These are phyloP conservation scores for Cyprinodon diabolis DNA, from an alignment of 2,797 vertebrate species.

Conservation along the genomic window DNA sequence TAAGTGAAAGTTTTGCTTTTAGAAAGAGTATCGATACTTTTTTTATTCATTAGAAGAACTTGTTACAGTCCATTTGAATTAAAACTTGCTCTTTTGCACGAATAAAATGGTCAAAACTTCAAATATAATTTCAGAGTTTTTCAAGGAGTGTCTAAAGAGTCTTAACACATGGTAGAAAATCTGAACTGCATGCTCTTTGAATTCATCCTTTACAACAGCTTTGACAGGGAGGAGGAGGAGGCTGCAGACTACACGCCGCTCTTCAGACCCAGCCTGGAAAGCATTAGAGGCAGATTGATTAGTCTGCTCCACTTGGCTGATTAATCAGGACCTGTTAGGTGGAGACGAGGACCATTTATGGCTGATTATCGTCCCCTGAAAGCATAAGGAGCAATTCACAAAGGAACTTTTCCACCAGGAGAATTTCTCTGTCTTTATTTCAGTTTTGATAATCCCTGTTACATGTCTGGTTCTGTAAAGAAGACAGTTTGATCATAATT, in stretches of 20 bases:
- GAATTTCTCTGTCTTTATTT: constrained; percentile 36
- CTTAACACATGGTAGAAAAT: constrained; percentile 7
- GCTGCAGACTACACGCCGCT: constrained; percentile 39
- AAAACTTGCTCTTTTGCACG: background rate
- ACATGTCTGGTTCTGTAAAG: constrained; percentile 11
- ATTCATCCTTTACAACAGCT: constrained; percentile 28
- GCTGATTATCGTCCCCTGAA: constrained; percentile 70
- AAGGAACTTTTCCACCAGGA: constrained; percentile 47
- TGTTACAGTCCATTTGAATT: background rate
- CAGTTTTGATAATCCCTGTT: constrained; percentile 32
- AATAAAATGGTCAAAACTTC: background rate
- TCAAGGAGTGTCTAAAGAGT: constrained; percentile 7
- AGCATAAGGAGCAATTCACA: constrained; percentile 53
- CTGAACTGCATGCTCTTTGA: constrained; percentile 3
- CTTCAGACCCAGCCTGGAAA: constrained; percentile 50
- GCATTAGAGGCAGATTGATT: constrained; percentile 72
- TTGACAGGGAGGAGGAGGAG: constrained; percentile 31
- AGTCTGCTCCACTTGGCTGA: constrained; percentile 69
- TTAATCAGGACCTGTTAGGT: constrained; percentile 71
- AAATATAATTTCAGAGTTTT: background rate
- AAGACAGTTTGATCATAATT: background rate
- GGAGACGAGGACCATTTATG: constrained; percentile 70
- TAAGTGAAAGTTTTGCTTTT: background rate
- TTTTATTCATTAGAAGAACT: background rate
- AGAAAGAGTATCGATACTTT: too few relatives aligned